Percentiles rank a stretch among this genome's conserved stretches.
Evolutionary conservation across 2,797 vertebrate species (phyloP).

Genomic region (Dipus sagitta): DNA sequence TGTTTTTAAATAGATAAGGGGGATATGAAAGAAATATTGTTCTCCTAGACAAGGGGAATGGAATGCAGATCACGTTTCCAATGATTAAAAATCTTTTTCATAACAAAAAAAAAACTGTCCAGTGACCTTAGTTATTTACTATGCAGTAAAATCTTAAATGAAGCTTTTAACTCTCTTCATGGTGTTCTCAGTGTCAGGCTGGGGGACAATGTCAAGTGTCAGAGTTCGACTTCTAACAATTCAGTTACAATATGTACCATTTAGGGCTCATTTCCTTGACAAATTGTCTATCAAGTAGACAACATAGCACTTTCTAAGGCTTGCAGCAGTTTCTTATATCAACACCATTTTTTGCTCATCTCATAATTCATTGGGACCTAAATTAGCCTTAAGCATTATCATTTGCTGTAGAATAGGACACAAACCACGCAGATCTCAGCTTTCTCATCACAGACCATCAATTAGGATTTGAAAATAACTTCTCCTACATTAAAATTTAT

Average conservation of each 20-base stretch:
- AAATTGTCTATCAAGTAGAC: neutral
- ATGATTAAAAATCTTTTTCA: conserved; percentile 38
- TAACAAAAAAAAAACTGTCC: conserved; percentile 4
- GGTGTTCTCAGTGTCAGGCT: neutral
- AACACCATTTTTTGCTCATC: neutral
- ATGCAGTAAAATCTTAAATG: neutral
- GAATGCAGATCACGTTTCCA: neutral
- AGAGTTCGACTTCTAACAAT: conserved; percentile 6
- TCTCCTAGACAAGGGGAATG: neutral
- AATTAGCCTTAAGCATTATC: neutral
- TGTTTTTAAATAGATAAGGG: neutral
- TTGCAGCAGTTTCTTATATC: neutral
- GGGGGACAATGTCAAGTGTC: neutral
- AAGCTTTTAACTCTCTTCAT: neutral
- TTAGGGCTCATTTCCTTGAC: neutral
- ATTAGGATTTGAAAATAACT: neutral
- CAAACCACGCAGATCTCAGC: neutral
- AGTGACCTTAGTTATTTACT: neutral
- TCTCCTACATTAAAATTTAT: conserved; percentile 48
- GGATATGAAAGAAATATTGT: neutral
- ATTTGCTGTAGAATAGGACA: neutral
- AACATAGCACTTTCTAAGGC: neutral
- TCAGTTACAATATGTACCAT: neutral
- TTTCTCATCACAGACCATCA: conserved; percentile 28
- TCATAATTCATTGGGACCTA: neutral